phyloP scores from a whole-genome alignment of 2,888 invertebrate genomes.

The Diogma glabrata region DNA sequence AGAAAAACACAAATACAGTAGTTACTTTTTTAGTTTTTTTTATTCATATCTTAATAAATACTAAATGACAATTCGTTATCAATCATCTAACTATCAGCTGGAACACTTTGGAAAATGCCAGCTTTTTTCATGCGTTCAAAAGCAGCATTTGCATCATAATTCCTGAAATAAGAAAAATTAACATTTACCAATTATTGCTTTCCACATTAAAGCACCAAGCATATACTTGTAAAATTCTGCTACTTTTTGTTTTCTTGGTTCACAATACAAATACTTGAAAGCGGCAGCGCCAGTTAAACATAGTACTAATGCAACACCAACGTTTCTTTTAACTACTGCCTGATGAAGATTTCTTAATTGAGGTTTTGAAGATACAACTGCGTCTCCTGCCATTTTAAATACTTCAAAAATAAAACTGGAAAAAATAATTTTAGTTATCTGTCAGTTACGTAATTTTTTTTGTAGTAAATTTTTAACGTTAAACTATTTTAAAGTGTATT shows the following conservation, averaged over 20 bases:
- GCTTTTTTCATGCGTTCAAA: constrained; percentile 35
- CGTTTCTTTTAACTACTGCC: constrained; percentile 45
- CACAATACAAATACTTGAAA: constrained; percentile 40
- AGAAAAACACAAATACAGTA: too few relatives aligned
- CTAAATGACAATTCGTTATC: neutral
- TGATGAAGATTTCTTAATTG: constrained; percentile 57
- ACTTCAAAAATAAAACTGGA: neutral
- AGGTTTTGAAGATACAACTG: constrained; percentile 39
- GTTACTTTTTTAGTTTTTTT: neutral
- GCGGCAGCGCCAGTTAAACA: constrained; percentile 34
- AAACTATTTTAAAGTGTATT: too few relatives aligned
- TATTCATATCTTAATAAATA: neutral
- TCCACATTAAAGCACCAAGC: too few relatives aligned
- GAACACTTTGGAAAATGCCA: constrained; percentile 25
- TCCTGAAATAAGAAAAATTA: constrained; percentile 23
- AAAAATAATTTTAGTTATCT: neutral
- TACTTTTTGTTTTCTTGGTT: constrained; percentile 47
- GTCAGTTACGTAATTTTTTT: constrained; percentile 8
- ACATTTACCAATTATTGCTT: too few relatives aligned
- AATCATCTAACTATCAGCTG: constrained; percentile 6
- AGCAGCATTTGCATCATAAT: constrained; percentile 34
- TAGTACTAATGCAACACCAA: constrained; percentile 40
- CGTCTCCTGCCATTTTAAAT: constrained; percentile 7
- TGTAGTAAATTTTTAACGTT: too few relatives aligned
- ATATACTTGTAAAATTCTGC: constrained; percentile 68